Evolutionary conservation across 2,113 vertebrate species (phyloP).

Genomic region (Zapornia atra): DNA sequence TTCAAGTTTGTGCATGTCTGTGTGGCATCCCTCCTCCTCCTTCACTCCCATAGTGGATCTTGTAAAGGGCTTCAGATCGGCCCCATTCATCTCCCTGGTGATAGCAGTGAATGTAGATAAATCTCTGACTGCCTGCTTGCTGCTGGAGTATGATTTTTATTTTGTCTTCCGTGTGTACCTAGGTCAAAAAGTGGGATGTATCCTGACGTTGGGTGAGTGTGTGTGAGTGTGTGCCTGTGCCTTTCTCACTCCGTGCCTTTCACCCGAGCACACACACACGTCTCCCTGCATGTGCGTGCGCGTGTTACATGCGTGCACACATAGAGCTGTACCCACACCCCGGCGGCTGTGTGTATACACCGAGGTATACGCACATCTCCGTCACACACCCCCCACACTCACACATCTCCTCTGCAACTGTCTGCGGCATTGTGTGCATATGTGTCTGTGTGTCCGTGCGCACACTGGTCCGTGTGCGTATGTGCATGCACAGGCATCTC

Average conservation of each 20-base stretch:
- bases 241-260: neutral
- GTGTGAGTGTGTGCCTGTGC: constrained; percentile 22
- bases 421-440: neutral
- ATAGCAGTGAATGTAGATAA: constrained; percentile 89
- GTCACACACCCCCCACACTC: neutral
- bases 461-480: neutral
- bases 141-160: constrained; percentile 80
- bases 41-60: constrained; percentile 83
- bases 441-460: constrained; percentile 23
- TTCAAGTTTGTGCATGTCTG: constrained; percentile 88
- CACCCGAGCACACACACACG: neutral
- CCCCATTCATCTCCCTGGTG: constrained; percentile 89
- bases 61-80: constrained; percentile 82
- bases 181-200: constrained; percentile 76
- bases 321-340: neutral
- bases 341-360: neutral
- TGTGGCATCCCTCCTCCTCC: constrained; percentile 87
- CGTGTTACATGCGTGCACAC: constrained; percentile 1
- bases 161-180: constrained; percentile 80
- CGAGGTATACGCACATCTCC: neutral
- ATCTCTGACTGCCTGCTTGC: constrained; percentile 83
- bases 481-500: constrained; percentile 56
- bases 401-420: neutral
- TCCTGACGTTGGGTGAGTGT: constrained; percentile 15
- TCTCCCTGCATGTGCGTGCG: neutral